These are phyloP conservation scores for Darevskia nairensis DNA, from an alignment of 2,797 vertebrate genomes.

Conservation along the genomic window DNA sequence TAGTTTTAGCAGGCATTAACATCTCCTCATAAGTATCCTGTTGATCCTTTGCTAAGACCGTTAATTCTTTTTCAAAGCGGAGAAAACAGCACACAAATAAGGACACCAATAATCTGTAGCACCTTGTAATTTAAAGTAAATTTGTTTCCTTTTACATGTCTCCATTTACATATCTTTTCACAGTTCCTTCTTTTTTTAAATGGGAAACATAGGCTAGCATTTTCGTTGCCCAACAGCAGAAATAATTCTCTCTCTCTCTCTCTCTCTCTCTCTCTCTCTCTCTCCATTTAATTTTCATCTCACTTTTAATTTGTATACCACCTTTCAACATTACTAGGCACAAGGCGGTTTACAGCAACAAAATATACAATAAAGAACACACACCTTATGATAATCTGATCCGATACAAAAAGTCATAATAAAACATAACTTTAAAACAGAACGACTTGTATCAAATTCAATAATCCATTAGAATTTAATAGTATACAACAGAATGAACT, in stretches of 20 bases:
- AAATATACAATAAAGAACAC: no score
- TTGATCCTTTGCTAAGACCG: neutral
- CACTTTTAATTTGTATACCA: no score
- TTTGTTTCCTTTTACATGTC: neutral
- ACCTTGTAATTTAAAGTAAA: neutral
- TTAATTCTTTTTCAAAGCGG: neutral
- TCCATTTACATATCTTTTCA: slow-evolving; percentile 12
- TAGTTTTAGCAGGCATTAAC: neutral
- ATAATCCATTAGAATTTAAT: no score
- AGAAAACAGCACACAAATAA: neutral
- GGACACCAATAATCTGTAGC: neutral
- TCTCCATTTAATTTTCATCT: no score
- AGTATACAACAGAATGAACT: no score
- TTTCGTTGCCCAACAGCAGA: slow-evolving; percentile 28
- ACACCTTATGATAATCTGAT: no score
- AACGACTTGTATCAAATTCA: no score
- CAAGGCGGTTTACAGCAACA: no score
- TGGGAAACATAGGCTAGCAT: neutral
- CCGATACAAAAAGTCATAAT: no score
- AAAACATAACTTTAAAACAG: no score
- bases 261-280: neutral
- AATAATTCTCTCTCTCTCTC: slow-evolving; percentile 25
- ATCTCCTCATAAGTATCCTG: neutral
- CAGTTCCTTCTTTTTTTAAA: neutral
- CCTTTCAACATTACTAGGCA: no score